Percentiles rank a stretch among this genome's conserved stretches.
Evolutionary conservation across 2,888 invertebrate species (phyloP).

Genomic region (Urechis unicinctus): DNA sequence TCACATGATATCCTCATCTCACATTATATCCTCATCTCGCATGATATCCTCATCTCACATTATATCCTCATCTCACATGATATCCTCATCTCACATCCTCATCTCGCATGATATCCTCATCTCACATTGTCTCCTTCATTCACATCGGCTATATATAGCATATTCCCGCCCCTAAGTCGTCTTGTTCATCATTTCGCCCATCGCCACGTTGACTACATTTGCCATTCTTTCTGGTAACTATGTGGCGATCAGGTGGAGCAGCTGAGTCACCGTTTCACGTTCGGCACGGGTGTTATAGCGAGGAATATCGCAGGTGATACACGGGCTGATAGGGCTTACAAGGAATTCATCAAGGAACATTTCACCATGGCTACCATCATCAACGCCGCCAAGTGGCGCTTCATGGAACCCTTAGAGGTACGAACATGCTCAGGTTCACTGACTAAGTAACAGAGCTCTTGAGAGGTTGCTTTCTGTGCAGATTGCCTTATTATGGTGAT

Average conservation of each 20-base stretch:
- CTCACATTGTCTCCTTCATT: too few relatives aligned
- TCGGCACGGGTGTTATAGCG: background rate
- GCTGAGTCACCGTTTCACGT: background rate
- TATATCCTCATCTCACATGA: too few relatives aligned
- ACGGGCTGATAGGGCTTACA: background rate
- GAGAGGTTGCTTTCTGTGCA: background rate
- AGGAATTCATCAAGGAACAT: constrained; percentile 2
- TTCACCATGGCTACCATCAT: constrained; percentile 3
- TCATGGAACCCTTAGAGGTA: background rate
- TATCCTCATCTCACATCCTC: too few relatives aligned
- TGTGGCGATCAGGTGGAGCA: background rate
- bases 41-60: too few relatives aligned
- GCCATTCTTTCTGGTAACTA: too few relatives aligned
- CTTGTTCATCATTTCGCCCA: too few relatives aligned
- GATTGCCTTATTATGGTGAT: background rate
- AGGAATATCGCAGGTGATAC: background rate
- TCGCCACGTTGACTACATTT: too few relatives aligned
- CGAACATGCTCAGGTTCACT: background rate
- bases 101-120: too few relatives aligned
- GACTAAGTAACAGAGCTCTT: background rate
- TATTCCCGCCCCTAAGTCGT: too few relatives aligned
- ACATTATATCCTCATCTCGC: too few relatives aligned
- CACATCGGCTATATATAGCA: too few relatives aligned
- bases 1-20: too few relatives aligned
- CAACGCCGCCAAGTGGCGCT: constrained; percentile 4